Evolutionary conservation across 2,113 vertebrate species (phyloP).

Genomic region (Nipponia nippon): DNA sequence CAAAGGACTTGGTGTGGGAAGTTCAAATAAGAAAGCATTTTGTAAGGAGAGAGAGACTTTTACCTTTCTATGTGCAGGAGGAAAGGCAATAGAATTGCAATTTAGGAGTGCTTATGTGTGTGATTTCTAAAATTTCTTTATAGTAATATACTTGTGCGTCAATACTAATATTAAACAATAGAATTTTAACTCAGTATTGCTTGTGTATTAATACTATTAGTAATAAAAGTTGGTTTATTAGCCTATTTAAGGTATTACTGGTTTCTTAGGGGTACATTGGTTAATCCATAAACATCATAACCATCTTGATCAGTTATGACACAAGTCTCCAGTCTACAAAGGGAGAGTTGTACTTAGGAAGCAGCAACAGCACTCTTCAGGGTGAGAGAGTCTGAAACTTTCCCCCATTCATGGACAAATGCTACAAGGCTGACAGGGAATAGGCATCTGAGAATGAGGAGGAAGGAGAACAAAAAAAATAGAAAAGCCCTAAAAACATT

Average conservation of each 20-base stretch:
- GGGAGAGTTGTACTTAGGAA: neutral
- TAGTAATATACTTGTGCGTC: neutral
- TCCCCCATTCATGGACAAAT: neutral
- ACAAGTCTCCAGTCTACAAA: neutral
- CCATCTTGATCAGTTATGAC: neutral
- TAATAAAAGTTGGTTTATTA: neutral
- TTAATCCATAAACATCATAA: neutral
- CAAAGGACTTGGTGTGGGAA: neutral
- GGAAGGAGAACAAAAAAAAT: neutral
- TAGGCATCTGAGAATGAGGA: neutral
- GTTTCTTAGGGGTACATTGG: neutral
- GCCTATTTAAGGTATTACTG: neutral
- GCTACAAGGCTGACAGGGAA: neutral
- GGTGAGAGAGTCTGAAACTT: neutral
- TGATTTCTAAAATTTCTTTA: neutral
- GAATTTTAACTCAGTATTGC: neutral
- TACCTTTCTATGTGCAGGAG: neutral
- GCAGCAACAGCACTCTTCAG: neutral
- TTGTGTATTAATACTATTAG: neutral
- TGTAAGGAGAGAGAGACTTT: neutral
- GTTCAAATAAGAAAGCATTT: neutral
- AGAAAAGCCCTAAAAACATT: neutral
- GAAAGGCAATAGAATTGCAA: neutral
- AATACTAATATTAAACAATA: neutral
- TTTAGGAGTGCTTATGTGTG: neutral